Conservation (phyloP, 2,888 invertebrate species). For the Malthinus flaveolus region DNA sequence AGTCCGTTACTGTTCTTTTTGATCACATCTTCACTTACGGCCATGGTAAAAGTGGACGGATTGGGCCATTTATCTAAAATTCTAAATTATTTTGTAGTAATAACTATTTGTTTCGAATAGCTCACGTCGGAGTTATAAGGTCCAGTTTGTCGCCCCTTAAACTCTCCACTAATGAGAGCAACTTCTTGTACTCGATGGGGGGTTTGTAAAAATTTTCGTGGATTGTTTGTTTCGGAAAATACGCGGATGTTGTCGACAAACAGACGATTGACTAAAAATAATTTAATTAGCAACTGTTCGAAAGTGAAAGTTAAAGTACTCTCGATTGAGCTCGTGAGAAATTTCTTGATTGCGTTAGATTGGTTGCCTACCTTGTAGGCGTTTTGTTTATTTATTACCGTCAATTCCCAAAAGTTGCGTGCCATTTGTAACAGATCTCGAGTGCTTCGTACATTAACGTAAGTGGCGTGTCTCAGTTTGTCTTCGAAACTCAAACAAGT, state of each 20-base stretch:
- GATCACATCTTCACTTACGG: conserved; percentile 66
- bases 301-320: too few relatives aligned
- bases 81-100: conserved; percentile 41
- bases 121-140: conserved; percentile 46
- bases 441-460: conserved; percentile 71
- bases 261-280: conserved; percentile 58
- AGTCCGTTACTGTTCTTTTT: conserved; percentile 43
- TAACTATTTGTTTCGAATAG: conserved; percentile 5
- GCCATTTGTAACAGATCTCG: conserved; percentile 67
- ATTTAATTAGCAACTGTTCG: not conserved
- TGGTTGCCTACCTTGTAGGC: too few relatives aligned
- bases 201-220: conserved; percentile 60
- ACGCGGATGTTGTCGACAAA: conserved; percentile 68
- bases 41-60: conserved; percentile 75
- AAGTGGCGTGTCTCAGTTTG: conserved; percentile 65
- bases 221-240: conserved; percentile 60
- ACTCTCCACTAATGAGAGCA: conserved; percentile 53
- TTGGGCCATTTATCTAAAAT: conserved; percentile 64
- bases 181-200: conserved; percentile 49
- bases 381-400: conserved; percentile 53
- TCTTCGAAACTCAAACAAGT: conserved; percentile 79
- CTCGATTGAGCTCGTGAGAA: too few relatives aligned
- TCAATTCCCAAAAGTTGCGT: conserved; percentile 65
- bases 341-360: too few relatives aligned
- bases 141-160: conserved; percentile 51